Base-by-base conservation (phyloP, 2,113 vertebrate genomes). In the Erythrolamprus reginae region DNA sequence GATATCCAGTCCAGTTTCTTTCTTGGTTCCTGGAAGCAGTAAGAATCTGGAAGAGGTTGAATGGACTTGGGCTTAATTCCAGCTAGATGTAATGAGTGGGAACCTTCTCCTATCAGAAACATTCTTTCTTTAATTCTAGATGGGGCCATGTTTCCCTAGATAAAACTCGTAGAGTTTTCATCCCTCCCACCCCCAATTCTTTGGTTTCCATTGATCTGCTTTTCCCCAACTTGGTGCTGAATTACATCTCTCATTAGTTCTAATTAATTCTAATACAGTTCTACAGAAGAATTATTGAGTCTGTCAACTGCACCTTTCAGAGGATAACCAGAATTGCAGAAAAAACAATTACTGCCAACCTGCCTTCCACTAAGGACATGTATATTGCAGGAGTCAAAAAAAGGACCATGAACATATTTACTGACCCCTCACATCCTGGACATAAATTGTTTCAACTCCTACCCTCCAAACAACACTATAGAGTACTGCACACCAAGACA, bases 101-200 rank as follows among this genome's bases (percentile, higher is more conserved):
- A 70, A 33, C 13, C n/a, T 33, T 19, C 65, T 8, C 2, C 2
- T 70, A 33, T 17, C n/a, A 38, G n/a, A 15, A 33, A 70, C 38
- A 70, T 38, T 17, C 15, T 70, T 38, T 70, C 65, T 70, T 70
- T 70, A 70, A 33, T 70, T 38, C 65, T 70, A 70, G n/a, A 70
- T 3, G n/a, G n/a, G 15, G 13, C n/a, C 61, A 70, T 13, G 33
- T 33, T 70, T 70, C 61, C n/a, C n/a, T 15, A 38, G 65, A 38
- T 70, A 38, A 70, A 70, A 1, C 19, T 70, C n/a, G 13, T 70
- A 33, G 65, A 33, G 13, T 33, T 70, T n/a, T 70, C 65, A 19
- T 70, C 2, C 12, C 10, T 13, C 1, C 0, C 0, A 1, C 5
- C 61, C 3, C 3, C 45, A 33, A 19, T 70, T 70, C n/a, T n/a